These are phyloP conservation scores for Ptychadena robeensis DNA, from an alignment of 2,797 vertebrate genomes.

Conservation along the genomic window DNA sequence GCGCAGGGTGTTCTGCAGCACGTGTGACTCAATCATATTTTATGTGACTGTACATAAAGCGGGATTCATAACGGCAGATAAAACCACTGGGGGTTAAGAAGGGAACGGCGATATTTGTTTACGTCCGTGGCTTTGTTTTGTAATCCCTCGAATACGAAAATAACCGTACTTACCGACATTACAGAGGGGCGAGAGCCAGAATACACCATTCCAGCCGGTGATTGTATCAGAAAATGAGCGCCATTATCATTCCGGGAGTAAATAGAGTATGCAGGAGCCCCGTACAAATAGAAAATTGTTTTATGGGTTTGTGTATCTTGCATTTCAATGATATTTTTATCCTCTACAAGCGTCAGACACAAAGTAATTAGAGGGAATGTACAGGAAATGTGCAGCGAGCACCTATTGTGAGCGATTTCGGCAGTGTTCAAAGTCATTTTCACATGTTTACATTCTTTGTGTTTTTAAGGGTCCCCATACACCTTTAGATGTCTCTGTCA, in stretches of 20 bases:
- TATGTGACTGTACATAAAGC: slow-evolving; percentile 42
- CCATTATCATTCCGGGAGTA: not conserved
- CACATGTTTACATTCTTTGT: too few relatives aligned
- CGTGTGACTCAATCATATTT: slow-evolving; percentile 30
- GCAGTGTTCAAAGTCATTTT: too few relatives aligned
- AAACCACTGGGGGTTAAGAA: slow-evolving; percentile 25
- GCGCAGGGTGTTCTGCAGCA: not conserved
- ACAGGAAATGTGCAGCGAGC: too few relatives aligned
- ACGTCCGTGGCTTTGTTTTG: not conserved
- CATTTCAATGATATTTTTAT: not conserved
- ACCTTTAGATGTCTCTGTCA: too few relatives aligned
- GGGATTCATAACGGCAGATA: not conserved
- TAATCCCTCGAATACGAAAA: not conserved
- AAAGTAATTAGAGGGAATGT: not conserved
- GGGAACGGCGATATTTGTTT: slow-evolving; percentile 4
- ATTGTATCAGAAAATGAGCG: not conserved
- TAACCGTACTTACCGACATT: not conserved
- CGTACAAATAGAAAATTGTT: not conserved
- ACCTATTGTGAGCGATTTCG: too few relatives aligned
- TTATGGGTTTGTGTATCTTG: not conserved
- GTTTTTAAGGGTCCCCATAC: too few relatives aligned
- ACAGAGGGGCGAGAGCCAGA: not conserved
- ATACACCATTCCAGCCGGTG: not conserved
- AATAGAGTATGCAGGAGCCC: not conserved
- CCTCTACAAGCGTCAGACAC: not conserved